Conservation (phyloP, 1,140 invertebrate genomes). For the Augochlora pura region DNA sequence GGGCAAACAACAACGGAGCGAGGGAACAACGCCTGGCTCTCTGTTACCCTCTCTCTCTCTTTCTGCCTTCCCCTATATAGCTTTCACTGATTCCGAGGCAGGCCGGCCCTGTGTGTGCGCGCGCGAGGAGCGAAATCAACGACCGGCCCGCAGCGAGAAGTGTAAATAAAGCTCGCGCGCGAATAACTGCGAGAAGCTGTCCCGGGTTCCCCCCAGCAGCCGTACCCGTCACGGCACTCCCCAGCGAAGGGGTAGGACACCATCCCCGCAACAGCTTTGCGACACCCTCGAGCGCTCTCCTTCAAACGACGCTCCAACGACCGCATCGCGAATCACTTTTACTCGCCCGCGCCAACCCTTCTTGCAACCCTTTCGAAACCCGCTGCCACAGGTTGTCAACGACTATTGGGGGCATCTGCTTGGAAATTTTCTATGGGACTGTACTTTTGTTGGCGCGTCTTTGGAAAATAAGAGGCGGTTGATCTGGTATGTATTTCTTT, state of each 20-base stretch:
- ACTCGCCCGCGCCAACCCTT: background rate
- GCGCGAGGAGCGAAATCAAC: constrained; percentile 15
- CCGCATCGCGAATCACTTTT: constrained; percentile 16
- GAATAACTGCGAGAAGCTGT: constrained; percentile 3
- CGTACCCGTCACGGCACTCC: too few species aligned
- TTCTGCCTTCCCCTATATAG: too few species aligned
- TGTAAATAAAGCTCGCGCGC: constrained; percentile 21
- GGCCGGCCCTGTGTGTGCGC: too few species aligned
- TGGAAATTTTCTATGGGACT: too few species aligned
- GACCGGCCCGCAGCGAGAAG: background rate
- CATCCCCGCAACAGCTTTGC: constrained; percentile 1
- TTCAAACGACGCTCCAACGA: background rate
- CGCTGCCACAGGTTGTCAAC: background rate
- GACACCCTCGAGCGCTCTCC: constrained; percentile 32
- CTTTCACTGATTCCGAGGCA: too few species aligned
- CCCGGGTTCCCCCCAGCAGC: too few species aligned
- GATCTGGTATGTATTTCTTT: too few species aligned
- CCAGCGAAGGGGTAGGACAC: background rate
- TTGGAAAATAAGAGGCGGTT: too few species aligned
- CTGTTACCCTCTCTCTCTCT: too few species aligned
- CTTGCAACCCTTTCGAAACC: too few species aligned
- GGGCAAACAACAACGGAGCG: background rate
- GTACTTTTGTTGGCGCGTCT: too few species aligned
- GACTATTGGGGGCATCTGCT: background rate
- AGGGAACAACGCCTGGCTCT: background rate